Base-by-base conservation (phyloP, 1,140 invertebrate genomes). In the Macrocentrus cingulum region DNA sequence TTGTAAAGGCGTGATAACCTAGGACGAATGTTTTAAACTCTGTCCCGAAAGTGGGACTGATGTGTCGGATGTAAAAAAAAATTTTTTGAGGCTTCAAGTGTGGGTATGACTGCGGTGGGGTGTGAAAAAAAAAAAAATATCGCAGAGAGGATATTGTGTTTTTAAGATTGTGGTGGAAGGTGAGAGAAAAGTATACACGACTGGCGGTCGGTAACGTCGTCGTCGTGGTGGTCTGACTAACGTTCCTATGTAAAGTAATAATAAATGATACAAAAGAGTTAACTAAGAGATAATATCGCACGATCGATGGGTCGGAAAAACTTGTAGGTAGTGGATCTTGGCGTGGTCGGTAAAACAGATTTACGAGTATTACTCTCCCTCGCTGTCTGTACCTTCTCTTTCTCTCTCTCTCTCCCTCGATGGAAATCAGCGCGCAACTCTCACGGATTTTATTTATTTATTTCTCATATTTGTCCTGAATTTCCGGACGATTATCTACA, bases 161-260 rank as follows among this genome's bases (percentile, higher is more conserved):
- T n/a, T n/a, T n/a, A 51, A 60, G 23, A 39, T n/a, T 39, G 15
- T 39, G 6, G 6, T 13, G 36, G 60, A 66, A 46, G 56, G 44
- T 29, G 56, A 60, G 22, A 39, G 32, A 69, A 56, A 44, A 37
- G 36, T 59, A 16, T 16, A 41, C 29, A 54, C 53, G 53, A 56
- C 19, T 37, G 49, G 48, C 19, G 39, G 25, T 11, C 48, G 39
- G 15, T 7, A 53, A 32, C 23, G 51, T 52, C 52, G 20, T 59
- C 66, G 62, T 68, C 66, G 65, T 64, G 70, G 68, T 73, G 74
- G 73, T 72, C 70, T 77, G 71, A 75, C 70, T 74, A 77, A 78
- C 74, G 76, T 78, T 78, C 76, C 76, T 78, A 78, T 78, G 76
- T 78, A 78, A 78, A 78, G 76, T 78, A 75, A 77, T 76, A 51